These are phyloP conservation scores for Notodonta dromedarius DNA, from an alignment of 2,888 invertebrate genomes.

Conservation along the genomic window DNA sequence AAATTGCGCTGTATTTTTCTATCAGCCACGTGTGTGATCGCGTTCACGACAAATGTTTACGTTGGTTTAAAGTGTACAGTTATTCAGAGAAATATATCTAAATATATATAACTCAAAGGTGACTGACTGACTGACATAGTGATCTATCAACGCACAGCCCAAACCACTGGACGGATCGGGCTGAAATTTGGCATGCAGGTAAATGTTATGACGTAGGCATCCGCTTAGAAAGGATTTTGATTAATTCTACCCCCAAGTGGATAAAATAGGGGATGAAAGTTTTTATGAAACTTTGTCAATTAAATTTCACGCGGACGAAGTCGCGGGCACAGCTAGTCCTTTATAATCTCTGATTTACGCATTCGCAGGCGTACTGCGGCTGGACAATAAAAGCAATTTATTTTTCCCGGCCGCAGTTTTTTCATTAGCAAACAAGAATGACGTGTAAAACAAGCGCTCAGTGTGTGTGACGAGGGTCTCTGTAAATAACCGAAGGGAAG, in stretches of 20 bases:
- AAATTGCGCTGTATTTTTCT: conserved; percentile 25
- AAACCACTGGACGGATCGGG: too few species aligned
- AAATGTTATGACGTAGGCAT: too few species aligned
- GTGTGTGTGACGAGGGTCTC: conserved; percentile 71
- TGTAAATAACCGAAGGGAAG: conserved; percentile 75
- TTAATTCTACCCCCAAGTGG: too few species aligned
- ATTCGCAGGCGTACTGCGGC: conserved; percentile 53
- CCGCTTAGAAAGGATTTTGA: too few species aligned
- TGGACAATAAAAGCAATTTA: conserved; percentile 76
- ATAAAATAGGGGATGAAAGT: too few species aligned
- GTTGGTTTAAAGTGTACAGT: conserved; percentile 61
- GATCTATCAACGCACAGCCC: too few species aligned
- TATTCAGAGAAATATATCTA: conserved; percentile 64
- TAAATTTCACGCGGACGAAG: too few species aligned
- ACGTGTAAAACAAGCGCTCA: conserved; percentile 78
- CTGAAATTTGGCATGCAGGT: too few species aligned
- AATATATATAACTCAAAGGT: too few species aligned
- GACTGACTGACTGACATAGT: too few species aligned
- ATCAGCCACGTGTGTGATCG: conserved; percentile 50
- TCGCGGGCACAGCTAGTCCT: too few species aligned
- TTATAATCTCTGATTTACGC: conserved; percentile 66
- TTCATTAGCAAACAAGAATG: conserved; percentile 81
- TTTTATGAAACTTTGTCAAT: too few species aligned
- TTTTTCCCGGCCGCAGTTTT: conserved; percentile 72
- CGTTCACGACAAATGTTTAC: conserved; percentile 59